Evolutionary conservation across 1,140 invertebrate genomes (phyloP).

Genomic region (Druon quercuslanigerum): DNA sequence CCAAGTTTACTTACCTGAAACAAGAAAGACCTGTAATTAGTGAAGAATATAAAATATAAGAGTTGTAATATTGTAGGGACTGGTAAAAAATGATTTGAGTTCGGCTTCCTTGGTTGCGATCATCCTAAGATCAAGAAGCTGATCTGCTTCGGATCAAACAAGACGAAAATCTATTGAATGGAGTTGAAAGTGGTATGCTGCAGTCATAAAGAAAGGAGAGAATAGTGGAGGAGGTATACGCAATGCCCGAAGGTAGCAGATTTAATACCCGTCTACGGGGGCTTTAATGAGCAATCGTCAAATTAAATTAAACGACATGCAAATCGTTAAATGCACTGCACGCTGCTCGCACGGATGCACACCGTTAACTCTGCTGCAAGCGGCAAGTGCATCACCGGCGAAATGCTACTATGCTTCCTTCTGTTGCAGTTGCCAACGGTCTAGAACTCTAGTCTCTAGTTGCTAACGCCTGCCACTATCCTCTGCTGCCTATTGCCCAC

Average conservation of each 20-base stretch:
- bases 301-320: slow-evolving; percentile 69
- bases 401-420: slow-evolving; percentile 33
- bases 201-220: slow-evolving; percentile 11
- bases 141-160: background rate
- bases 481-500: slow-evolving; percentile 22
- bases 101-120: background rate
- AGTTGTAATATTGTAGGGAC: too few relatives aligned
- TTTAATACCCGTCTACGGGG: slow-evolving; percentile 57
- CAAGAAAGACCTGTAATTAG: too few relatives aligned
- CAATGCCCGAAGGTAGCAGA: slow-evolving; percentile 52
- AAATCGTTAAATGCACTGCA: slow-evolving; percentile 59
- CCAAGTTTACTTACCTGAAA: too few relatives aligned
- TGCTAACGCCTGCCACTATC: slow-evolving; percentile 3
- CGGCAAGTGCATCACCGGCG: slow-evolving; percentile 39
- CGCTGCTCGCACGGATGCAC: slow-evolving; percentile 45
- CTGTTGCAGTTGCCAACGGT: slow-evolving; percentile 14
- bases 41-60: too few relatives aligned
- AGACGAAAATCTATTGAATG: background rate
- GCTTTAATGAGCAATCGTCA: slow-evolving; percentile 68
- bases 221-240: slow-evolving; percentile 20
- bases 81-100: too few relatives aligned
- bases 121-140: background rate
- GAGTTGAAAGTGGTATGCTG: slow-evolving; percentile 14
- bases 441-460: too few relatives aligned
- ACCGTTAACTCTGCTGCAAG: slow-evolving; percentile 51